Conservation (phyloP, 1,140 invertebrate genomes). For the Panulirus ornatus region DNA sequence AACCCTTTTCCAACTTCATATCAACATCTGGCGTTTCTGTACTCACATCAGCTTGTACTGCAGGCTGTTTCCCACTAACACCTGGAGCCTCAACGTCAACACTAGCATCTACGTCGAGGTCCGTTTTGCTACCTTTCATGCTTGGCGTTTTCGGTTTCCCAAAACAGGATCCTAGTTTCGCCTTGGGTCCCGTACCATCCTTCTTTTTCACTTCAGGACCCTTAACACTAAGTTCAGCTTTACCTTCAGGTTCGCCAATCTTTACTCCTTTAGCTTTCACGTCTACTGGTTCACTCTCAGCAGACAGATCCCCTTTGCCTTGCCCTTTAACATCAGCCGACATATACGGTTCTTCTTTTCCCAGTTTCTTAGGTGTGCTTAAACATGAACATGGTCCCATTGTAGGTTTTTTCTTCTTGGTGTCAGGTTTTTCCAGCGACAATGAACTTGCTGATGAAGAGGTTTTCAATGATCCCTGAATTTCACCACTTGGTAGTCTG, state of each 20-base stretch:
- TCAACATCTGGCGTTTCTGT: slow-evolving; percentile 3
- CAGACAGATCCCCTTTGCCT: background rate
- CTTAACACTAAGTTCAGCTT: slow-evolving; percentile 14
- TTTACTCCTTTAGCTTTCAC: background rate
- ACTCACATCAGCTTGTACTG: background rate
- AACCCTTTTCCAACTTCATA: slow-evolving; percentile 13
- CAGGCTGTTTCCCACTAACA: background rate
- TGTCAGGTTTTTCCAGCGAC: background rate
- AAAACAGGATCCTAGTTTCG: slow-evolving; percentile 48
- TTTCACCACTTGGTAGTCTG: background rate
- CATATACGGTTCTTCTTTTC: slow-evolving; percentile 46
- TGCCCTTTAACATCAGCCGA: slow-evolving; percentile 16
- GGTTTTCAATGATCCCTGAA: background rate
- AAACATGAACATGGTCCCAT: slow-evolving; percentile 50
- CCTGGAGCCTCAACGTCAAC: slow-evolving; percentile 6
- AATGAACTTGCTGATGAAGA: background rate
- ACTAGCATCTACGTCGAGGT: background rate
- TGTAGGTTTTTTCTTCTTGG: slow-evolving; percentile 22
- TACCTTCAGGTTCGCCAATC: background rate
- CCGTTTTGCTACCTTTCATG: background rate
- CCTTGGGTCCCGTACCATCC: background rate
- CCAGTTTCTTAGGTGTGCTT: slow-evolving; percentile 23
- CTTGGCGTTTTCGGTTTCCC: slow-evolving; percentile 1
- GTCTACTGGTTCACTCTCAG: background rate
- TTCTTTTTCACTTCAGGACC: slow-evolving; percentile 3